phyloP scores from a whole-genome alignment of 30 jellyfish, hydroid and myxozoan genomes.

The Cassiopea andromeda region DNA sequence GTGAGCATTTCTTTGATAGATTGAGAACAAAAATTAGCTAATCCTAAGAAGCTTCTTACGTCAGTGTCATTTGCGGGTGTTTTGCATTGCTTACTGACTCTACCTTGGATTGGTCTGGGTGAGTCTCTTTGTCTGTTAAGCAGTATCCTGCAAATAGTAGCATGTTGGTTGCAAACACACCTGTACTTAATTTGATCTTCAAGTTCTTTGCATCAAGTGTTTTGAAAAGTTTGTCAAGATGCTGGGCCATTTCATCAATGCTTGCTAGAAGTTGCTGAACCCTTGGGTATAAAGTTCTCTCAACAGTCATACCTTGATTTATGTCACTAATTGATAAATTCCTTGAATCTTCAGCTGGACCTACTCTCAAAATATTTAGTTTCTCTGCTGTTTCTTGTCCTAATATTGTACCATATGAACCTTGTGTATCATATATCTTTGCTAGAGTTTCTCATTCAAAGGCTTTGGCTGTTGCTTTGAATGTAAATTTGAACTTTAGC shows the following conservation, averaged over 20 bases:
- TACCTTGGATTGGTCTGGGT: constrained; percentile 39
- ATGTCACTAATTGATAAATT: not conserved
- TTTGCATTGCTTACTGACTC: constrained; percentile 44
- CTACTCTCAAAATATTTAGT: not conserved
- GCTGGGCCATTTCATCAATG: constrained; percentile 8
- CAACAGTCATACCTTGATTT: not conserved
- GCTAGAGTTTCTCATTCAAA: not conserved
- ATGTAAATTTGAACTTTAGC: not conserved
- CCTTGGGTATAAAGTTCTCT: constrained; percentile 7
- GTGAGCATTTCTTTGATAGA: not conserved
- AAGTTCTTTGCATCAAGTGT: not conserved
- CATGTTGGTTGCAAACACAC: constrained; percentile 37
- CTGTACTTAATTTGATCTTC: constrained; percentile 16
- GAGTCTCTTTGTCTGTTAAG: constrained; percentile 47
- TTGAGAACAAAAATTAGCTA: not conserved
- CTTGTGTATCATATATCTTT: constrained; percentile 14
- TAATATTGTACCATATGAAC: constrained; percentile 6
- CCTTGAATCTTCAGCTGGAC: not conserved
- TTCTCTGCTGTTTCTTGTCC: constrained; percentile 34
- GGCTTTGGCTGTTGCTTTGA: not conserved
- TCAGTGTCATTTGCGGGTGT: not conserved
- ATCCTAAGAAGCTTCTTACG: constrained; percentile 8
- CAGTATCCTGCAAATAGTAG: constrained; percentile 37
- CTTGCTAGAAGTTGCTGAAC: constrained; percentile 31
- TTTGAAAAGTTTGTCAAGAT: not conserved